Evolutionary conservation across 2,113 vertebrate species (phyloP).

Genomic region (Chinchilla lanigera): DNA sequence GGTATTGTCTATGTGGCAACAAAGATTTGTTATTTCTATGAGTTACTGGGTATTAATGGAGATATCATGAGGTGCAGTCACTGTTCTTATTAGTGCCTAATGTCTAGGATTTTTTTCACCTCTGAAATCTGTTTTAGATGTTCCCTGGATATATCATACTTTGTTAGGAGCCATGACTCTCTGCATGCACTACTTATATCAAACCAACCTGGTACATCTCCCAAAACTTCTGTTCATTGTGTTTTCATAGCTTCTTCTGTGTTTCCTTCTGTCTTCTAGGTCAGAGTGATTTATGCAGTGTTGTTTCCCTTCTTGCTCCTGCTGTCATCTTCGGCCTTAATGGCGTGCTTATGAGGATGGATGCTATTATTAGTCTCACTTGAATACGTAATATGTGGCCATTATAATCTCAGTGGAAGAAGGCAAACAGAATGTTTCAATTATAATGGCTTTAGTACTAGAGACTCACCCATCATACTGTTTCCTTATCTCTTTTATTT

Average conservation of each 20-base stretch:
- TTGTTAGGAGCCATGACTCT: not conserved
- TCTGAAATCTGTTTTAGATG: not conserved
- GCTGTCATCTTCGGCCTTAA: slow-evolving; percentile 79
- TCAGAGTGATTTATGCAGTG: slow-evolving; percentile 75
- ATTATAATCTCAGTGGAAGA: slow-evolving; percentile 73
- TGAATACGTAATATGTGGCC: slow-evolving; percentile 70
- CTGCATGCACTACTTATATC: not conserved
- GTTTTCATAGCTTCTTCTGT: slow-evolving; percentile 44
- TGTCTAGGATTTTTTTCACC: not conserved
- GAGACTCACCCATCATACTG: slow-evolving; percentile 28
- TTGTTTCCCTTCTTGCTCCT: slow-evolving; percentile 77
- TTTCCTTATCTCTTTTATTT: slow-evolving; percentile 55
- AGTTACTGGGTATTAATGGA: not conserved
- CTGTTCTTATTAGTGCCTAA: not conserved
- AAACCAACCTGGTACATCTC: not conserved
- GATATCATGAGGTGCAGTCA: not conserved
- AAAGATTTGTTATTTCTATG: not conserved
- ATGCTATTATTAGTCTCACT: slow-evolving; percentile 80
- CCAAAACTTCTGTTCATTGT: not conserved
- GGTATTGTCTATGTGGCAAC: not conserved
- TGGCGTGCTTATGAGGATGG: slow-evolving; percentile 75
- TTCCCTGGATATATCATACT: not conserved
- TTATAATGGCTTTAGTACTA: slow-evolving; percentile 71
- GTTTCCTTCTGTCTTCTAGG: slow-evolving; percentile 71
- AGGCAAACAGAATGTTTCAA: slow-evolving; percentile 76